phyloP scores from a whole-genome alignment of 2,888 invertebrate genomes.

The Mallateleia sp. region DNA sequence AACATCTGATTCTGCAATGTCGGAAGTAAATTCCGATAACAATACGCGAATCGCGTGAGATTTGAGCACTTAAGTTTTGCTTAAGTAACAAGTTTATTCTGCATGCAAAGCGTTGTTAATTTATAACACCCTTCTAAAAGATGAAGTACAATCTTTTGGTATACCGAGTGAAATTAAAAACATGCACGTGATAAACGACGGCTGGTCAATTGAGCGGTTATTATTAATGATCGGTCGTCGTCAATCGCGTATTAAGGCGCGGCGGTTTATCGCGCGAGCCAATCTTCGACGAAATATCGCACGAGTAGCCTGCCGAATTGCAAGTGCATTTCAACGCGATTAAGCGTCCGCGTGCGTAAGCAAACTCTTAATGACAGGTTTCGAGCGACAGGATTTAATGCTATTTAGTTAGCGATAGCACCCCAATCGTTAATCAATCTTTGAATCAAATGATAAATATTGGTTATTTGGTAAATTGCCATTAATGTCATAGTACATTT shows the following conservation, averaged over 20 bases:
- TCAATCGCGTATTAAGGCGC: constrained; percentile 37
- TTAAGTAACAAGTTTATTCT: no score
- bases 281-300: constrained; percentile 24
- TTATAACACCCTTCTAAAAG: no score
- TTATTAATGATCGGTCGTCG: constrained; percentile 44
- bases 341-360: constrained; percentile 18
- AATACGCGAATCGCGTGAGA: no score
- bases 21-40: no score
- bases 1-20: no score
- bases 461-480: no score
- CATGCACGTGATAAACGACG: no score
- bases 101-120: no score
- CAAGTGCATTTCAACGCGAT: constrained; percentile 14
- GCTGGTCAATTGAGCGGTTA: constrained; percentile 36
- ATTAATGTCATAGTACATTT: no score
- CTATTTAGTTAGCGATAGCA: neutral
- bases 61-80: no score
- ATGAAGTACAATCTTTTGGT: no score
- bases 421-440: neutral
- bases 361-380: constrained; percentile 37
- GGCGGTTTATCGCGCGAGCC: constrained; percentile 14
- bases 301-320: constrained; percentile 7
- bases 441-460: neutral
- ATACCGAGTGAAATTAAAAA: no score
- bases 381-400: constrained; percentile 2